Evolutionary conservation across 2,113 vertebrate genomes (phyloP), one percentile per base, ranked within the genome.

Genomic region (Regulus satrapa): DNA sequence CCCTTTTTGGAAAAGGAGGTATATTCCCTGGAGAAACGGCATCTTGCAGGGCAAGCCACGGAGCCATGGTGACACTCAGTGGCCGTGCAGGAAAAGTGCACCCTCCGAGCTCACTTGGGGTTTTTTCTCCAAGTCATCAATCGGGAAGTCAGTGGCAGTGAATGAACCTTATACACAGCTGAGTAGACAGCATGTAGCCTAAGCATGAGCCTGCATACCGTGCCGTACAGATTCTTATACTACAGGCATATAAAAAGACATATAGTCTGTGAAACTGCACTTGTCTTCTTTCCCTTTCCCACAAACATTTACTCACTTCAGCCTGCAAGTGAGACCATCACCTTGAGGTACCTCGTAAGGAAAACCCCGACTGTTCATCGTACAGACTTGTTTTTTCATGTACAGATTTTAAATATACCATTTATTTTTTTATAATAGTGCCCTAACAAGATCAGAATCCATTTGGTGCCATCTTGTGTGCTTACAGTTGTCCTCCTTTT

Each of bases 41-140:
- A 19, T 48, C 46, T 67, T 55, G n/a, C 36, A 56, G 58, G 52
- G n/a, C n/a, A 68, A 85, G 49, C 28, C 49, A 24, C 23, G 34
- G 88, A 62, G 72, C 36, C 26, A 49, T 77, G 79, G 79, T 69
- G 94, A 95, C 95, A 90, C 95, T 51, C 79, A 66, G 96, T 74
- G 95, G 94, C 34, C 18, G 14, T 31, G 59, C 41, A 31, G 54
- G 75, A 88, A 86, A 96, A 92, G 34, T 58, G 59, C 92, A 94
- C 29, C 26, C 73, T 87, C 32, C 4, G 23, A 48, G 17, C 66
- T 43, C 41, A 13, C 4, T n/a, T n/a, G n/a, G 0, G 1, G 2
- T 0, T 29, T 32, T 49, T 87, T 77, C n/a, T 17, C 31, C n/a
- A 17, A 1, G 23, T 71, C 40, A 14, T 32, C 38, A 9, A 14